phyloP scores from a whole-genome alignment of 2,113 vertebrate species.

The Sphyrna mokarran region DNA sequence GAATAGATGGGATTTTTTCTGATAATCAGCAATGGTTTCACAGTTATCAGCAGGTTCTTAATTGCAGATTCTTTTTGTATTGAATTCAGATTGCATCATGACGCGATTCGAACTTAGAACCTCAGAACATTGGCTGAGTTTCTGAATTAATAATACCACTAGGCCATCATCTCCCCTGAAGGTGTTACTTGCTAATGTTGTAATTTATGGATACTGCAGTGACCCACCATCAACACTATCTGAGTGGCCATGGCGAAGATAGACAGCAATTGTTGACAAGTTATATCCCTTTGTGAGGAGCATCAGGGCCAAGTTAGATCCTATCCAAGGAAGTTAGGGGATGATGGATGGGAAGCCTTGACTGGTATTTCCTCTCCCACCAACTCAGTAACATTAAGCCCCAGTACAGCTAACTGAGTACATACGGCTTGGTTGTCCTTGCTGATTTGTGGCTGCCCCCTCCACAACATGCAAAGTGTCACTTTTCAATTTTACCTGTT shows the following conservation, averaged over 20 bases:
- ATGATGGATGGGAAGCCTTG: neutral
- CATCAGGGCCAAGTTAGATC: neutral
- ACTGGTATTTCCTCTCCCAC: neutral
- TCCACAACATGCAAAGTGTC: neutral
- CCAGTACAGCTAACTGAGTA: neutral
- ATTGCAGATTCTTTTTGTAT: too few relatives aligned
- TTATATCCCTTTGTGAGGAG: neutral
- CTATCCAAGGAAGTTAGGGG: neutral
- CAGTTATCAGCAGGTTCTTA: too few relatives aligned
- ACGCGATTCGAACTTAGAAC: too few relatives aligned
- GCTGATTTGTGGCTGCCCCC: neutral
- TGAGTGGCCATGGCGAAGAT: neutral
- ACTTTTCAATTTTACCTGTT: constrained; percentile 72
- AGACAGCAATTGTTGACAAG: neutral
- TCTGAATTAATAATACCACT: too few relatives aligned
- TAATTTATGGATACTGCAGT: neutral
- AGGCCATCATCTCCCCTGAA: too few relatives aligned
- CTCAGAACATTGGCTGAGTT: too few relatives aligned
- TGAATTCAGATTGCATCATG: too few relatives aligned
- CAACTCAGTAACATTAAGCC: neutral
- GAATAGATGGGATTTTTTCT: too few relatives aligned
- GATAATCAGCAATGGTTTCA: too few relatives aligned
- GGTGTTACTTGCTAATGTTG: too few relatives aligned
- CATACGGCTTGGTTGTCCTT: neutral
- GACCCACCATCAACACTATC: neutral